These are phyloP conservation scores for Stenichneumon culpator DNA, from an alignment of 2,888 invertebrate species.

Conservation along the genomic window DNA sequence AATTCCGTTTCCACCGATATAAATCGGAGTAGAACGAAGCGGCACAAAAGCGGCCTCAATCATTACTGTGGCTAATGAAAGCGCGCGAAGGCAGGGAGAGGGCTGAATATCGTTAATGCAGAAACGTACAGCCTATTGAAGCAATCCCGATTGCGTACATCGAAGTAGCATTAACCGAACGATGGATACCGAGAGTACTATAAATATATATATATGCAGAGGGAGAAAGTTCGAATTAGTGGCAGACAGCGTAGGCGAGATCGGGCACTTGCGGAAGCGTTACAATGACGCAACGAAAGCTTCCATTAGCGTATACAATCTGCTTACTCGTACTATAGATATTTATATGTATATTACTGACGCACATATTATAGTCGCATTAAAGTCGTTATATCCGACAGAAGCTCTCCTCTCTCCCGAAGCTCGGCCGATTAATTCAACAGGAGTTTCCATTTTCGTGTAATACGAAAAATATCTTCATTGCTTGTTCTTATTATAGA, in stretches of 20 bases:
- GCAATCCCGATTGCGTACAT: conserved; percentile 38
- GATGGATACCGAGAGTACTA: background rate
- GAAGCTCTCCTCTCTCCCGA: background rate
- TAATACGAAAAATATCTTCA: no score
- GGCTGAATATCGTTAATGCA: conserved; percentile 26
- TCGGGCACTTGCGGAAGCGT: conserved; percentile 43
- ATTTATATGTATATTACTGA: background rate
- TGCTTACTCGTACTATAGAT: conserved; percentile 24
- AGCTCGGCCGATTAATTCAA: background rate
- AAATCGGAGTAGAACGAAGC: background rate
- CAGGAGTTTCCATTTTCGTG: background rate
- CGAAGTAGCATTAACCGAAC: conserved; percentile 50
- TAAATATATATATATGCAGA: background rate
- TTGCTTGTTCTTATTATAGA: no score
- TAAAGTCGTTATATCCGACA: background rate
- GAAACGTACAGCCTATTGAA: conserved; percentile 47
- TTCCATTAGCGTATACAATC: conserved; percentile 53
- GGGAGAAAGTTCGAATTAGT: conserved; percentile 7
- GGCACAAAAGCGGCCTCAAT: background rate
- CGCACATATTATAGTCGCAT: background rate
- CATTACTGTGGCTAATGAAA: conserved; percentile 42
- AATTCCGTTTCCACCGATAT: background rate
- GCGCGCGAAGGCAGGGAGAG: background rate
- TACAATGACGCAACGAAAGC: conserved; percentile 40
- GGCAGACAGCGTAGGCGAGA: conserved; percentile 20